A percentile compares a stretch with the other conserved stretches of the same genome.
Evolutionary conservation across 2,888 invertebrate species (phyloP).

Genomic region (Chalcis sispes): DNA sequence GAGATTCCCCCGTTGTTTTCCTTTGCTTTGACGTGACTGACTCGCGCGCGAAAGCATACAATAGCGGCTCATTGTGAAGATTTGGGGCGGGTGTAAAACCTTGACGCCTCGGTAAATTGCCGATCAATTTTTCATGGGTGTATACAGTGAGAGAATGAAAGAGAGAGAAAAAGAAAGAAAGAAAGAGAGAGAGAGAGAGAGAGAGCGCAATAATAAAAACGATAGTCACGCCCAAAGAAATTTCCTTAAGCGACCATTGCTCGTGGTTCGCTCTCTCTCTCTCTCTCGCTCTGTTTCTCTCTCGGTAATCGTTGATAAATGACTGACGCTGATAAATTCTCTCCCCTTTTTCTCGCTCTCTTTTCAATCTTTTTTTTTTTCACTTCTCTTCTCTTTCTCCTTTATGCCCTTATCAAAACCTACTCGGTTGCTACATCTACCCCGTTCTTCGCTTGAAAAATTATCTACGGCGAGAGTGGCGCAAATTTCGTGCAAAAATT

Average conservation of each 20-base stretch:
- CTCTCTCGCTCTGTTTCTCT: not conserved
- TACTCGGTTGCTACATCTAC: not conserved
- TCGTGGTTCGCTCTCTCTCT: not conserved
- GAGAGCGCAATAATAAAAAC: not conserved
- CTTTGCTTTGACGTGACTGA: too few relatives aligned
- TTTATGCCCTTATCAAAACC: slow-evolving; percentile 9
- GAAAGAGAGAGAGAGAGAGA: not conserved
- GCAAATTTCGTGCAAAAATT: too few relatives aligned
- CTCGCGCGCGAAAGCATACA: not conserved
- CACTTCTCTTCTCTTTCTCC: not conserved
- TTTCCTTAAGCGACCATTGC: slow-evolving; percentile 25
- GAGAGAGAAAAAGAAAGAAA: not conserved
- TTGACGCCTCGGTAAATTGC: slow-evolving; percentile 36
- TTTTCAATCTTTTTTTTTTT: not conserved
- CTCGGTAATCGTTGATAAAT: slow-evolving; percentile 38
- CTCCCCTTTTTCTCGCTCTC: not conserved
- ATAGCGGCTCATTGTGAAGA: too few relatives aligned
- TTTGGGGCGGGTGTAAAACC: too few relatives aligned
- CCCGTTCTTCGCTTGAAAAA: not conserved
- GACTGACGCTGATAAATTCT: slow-evolving; percentile 41
- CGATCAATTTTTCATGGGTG: slow-evolving; percentile 32
- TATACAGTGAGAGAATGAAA: not conserved
- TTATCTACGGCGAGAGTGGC: too few relatives aligned
- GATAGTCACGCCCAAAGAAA: slow-evolving; percentile 50
- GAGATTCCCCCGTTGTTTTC: too few relatives aligned